Evolutionary conservation across 2,113 vertebrate genomes (phyloP).

Genomic region (Oreochromis niloticus): DNA sequence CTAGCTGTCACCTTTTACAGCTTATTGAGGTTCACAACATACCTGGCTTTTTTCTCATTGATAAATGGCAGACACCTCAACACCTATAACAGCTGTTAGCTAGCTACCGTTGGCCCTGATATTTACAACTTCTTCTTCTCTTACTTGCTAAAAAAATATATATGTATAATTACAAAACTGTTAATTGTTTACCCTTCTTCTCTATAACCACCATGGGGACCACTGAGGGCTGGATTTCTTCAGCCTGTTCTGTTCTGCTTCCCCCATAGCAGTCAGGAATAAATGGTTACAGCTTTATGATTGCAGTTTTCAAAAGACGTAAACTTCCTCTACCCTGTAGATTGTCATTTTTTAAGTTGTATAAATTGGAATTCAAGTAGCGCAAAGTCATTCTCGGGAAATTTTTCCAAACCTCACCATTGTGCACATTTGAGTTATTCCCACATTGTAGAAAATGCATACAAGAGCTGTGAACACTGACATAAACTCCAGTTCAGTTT

Average conservation of each 20-base stretch:
- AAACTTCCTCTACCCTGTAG: neutral
- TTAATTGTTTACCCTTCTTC: neutral
- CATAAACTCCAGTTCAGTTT: neutral
- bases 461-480: neutral
- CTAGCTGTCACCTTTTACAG: neutral
- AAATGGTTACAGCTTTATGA: neutral
- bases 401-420: neutral
- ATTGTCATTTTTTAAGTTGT: neutral
- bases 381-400: neutral
- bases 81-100: neutral
- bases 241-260: neutral
- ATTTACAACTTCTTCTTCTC: neutral
- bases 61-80: neutral
- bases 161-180: neutral
- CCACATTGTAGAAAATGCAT: neutral
- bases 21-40: accelerated
- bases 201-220: neutral
- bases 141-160: neutral
- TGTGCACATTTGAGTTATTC: neutral
- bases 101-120: neutral
- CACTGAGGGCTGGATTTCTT: neutral
- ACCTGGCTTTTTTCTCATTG: neutral
- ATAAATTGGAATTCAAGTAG: neutral
- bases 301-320: neutral
- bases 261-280: neutral